Percentiles rank a stretch among this genome's conserved stretches.
Conservation (phyloP, 2,888 invertebrate species). For the Icerya purchasi region DNA sequence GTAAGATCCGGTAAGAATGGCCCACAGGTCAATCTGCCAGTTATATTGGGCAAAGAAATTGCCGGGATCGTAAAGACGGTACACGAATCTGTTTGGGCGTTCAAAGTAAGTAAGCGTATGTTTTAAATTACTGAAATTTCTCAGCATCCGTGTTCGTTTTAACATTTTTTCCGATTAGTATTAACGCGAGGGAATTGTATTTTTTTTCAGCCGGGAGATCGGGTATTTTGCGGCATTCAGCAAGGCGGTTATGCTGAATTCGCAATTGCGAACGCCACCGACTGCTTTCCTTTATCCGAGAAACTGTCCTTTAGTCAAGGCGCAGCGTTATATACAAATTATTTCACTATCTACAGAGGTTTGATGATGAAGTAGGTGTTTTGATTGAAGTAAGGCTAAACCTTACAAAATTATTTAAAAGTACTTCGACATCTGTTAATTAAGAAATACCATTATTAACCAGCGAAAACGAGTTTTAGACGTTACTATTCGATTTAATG, state of each 20-base stretch:
- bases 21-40: background rate
- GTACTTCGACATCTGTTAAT: too few relatives aligned
- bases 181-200: too few relatives aligned
- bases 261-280: background rate
- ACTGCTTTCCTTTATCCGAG: slow-evolving; percentile 1
- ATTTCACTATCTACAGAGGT: slow-evolving; percentile 1
- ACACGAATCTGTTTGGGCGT: too few relatives aligned
- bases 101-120: too few relatives aligned
- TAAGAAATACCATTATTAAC: too few relatives aligned
- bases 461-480: too few relatives aligned
- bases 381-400: too few relatives aligned
- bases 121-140: too few relatives aligned
- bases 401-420: too few relatives aligned
- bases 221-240: slow-evolving; percentile 1
- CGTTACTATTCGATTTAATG: too few relatives aligned
- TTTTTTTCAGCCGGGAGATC: background rate
- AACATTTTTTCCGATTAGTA: too few relatives aligned
- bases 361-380: background rate
- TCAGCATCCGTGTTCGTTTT: too few relatives aligned
- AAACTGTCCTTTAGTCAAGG: slow-evolving; percentile 1
- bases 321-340: background rate
- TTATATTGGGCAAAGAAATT: background rate
- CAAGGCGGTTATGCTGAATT: slow-evolving; percentile 4
- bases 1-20: background rate
- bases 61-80: background rate